Percentiles rank a stretch among this genome's conserved stretches.
These are phyloP conservation scores for Alces alces DNA, from an alignment of 2,113 vertebrate genomes.

Conservation along the genomic window DNA sequence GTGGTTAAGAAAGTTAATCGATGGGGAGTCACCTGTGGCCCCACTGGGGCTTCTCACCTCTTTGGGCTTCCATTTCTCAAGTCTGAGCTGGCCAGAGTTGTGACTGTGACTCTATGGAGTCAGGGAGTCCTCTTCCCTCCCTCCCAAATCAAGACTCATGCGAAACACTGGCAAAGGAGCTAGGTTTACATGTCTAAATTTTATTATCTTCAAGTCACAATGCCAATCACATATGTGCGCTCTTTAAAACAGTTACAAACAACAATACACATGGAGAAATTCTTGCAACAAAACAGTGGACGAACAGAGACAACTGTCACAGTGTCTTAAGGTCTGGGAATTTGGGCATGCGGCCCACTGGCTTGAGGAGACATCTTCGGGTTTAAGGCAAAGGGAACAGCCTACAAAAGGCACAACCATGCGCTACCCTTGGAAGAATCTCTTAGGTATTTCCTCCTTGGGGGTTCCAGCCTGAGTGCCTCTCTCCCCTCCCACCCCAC, in stretches of 20 bases:
- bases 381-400: slow-evolving; percentile 81
- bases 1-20: neutral
- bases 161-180: slow-evolving; percentile 22
- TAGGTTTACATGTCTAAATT: slow-evolving; percentile 47
- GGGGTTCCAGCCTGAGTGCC: neutral
- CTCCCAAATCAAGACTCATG: slow-evolving; percentile 31
- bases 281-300: slow-evolving; percentile 65
- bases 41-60: neutral
- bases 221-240: slow-evolving; percentile 69
- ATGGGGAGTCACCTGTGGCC: neutral
- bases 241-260: slow-evolving; percentile 68
- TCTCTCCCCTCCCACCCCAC: neutral
- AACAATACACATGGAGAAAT: slow-evolving; percentile 43
- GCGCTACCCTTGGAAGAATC: slow-evolving; percentile 15
- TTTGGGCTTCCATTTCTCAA: neutral
- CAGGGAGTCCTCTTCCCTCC: neutral
- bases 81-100: neutral
- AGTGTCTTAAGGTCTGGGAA: slow-evolving; percentile 78
- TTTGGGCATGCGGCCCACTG: slow-evolving; percentile 30
- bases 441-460: slow-evolving; percentile 14
- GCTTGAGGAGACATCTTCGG: slow-evolving; percentile 59
- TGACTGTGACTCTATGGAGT: neutral
- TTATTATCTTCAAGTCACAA: slow-evolving; percentile 69
- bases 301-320: slow-evolving; percentile 72
- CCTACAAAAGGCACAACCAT: slow-evolving; percentile 65